A percentile compares a stretch with the other conserved stretches of the same genome.
Conservation (phyloP, 2,888 invertebrate genomes). For the Drosophila formosana region DNA sequence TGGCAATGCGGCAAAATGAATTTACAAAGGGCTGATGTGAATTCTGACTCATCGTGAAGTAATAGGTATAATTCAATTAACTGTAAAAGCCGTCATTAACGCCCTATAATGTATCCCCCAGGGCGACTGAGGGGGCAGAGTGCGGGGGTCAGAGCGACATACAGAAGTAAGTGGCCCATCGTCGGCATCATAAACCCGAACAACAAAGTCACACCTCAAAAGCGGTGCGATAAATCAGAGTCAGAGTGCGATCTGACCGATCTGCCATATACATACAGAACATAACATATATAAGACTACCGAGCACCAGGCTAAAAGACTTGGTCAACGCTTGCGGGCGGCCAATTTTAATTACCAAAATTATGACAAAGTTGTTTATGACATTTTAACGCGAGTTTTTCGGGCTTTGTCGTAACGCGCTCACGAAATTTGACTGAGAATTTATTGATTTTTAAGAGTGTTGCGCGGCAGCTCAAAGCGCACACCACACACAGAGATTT, state of each 20-base stretch:
- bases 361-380: slow-evolving; percentile 82
- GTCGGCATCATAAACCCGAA: slow-evolving; percentile 61
- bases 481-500: slow-evolving; percentile 13
- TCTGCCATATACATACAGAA: slow-evolving; percentile 21
- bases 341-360: slow-evolving; percentile 81
- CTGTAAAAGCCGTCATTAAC: slow-evolving; percentile 77
- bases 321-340: slow-evolving; percentile 59
- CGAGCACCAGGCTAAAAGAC: background rate
- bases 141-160: background rate
- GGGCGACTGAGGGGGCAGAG: background rate
- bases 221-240: slow-evolving; percentile 73
- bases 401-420: slow-evolving; percentile 37
- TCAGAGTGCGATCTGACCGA: slow-evolving; percentile 38
- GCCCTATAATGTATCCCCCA: slow-evolving; percentile 39
- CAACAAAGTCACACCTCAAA: slow-evolving; percentile 77
- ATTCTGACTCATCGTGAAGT: slow-evolving; percentile 29
- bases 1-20: too few relatives aligned
- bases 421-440: slow-evolving; percentile 64
- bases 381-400: slow-evolving; percentile 72
- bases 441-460: slow-evolving; percentile 81
- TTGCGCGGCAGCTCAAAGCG: slow-evolving; percentile 55
- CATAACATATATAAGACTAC: slow-evolving; percentile 4
- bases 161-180: slow-evolving; percentile 45
- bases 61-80: slow-evolving; percentile 67
- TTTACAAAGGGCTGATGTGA: slow-evolving; percentile 2